Evolutionary conservation across 2,888 invertebrate genomes (phyloP).

Genomic region (Protodeltote pygarga): DNA sequence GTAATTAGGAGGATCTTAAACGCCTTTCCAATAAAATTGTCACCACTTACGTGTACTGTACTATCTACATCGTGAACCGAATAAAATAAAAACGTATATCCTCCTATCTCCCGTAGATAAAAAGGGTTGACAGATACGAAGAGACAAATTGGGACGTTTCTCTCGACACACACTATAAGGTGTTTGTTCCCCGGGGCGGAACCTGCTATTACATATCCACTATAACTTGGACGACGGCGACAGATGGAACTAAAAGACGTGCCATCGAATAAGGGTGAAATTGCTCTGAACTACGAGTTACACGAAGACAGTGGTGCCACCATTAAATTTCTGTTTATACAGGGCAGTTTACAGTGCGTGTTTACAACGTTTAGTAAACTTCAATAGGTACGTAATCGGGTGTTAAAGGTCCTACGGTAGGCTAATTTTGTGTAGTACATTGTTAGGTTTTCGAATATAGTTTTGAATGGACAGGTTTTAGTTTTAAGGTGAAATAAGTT

Average conservation of each 20-base stretch:
- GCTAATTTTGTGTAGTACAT: slow-evolving; percentile 12
- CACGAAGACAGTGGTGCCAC: too few relatives aligned
- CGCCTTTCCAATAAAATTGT: too few relatives aligned
- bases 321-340: too few relatives aligned
- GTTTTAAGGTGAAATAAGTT: too few relatives aligned
- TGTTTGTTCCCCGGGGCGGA: slow-evolving; percentile 51
- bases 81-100: slow-evolving; percentile 21
- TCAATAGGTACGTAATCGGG: slow-evolving; percentile 65
- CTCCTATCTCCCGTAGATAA: slow-evolving; percentile 61
- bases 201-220: too few relatives aligned
- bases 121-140: slow-evolving; percentile 64
- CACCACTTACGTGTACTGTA: background rate
- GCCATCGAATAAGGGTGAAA: too few relatives aligned
- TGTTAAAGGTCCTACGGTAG: slow-evolving; percentile 32
- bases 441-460: slow-evolving; percentile 10
- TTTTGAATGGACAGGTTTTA: slow-evolving; percentile 10
- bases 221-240: too few relatives aligned
- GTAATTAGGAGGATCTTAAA: too few relatives aligned
- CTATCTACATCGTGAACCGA: slow-evolving; percentile 27
- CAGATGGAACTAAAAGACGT: too few relatives aligned
- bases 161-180: slow-evolving; percentile 70
- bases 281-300: too few relatives aligned
- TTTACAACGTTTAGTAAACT: slow-evolving; percentile 57
- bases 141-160: slow-evolving; percentile 71
- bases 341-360: too few relatives aligned